These are phyloP conservation scores for Mythimna vitellina DNA, from an alignment of 2,888 invertebrate genomes.

Conservation along the genomic window DNA sequence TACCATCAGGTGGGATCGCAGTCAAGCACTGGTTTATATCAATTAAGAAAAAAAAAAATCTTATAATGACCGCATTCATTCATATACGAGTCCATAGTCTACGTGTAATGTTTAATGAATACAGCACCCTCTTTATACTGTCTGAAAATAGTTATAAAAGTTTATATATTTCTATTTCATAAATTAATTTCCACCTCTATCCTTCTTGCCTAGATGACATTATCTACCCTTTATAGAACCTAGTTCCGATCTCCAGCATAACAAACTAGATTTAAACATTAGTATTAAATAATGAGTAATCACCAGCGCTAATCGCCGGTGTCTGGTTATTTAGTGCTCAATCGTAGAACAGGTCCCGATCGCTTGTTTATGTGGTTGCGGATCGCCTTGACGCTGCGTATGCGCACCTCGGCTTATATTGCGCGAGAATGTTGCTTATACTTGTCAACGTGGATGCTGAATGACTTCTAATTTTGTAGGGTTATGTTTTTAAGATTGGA, in stretches of 20 bases:
- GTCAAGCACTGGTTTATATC: too few relatives aligned
- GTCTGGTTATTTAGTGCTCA: slow-evolving; percentile 49
- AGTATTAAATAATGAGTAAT: slow-evolving; percentile 36
- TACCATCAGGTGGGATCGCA: too few relatives aligned
- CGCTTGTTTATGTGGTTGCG: slow-evolving; percentile 59
- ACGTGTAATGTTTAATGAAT: background rate
- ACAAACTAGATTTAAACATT: background rate
- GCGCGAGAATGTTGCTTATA: slow-evolving; percentile 56
- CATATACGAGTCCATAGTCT: too few relatives aligned
- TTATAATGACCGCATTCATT: too few relatives aligned
- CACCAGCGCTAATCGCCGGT: slow-evolving; percentile 42
- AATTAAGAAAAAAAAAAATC: too few relatives aligned
- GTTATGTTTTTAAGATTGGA: background rate
- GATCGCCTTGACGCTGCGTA: slow-evolving; percentile 66
- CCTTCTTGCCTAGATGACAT: background rate
- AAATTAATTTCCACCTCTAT: background rate
- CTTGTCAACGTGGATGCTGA: slow-evolving; percentile 16
- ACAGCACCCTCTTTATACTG: background rate
- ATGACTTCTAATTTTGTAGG: slow-evolving; percentile 9
- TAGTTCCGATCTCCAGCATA: background rate
- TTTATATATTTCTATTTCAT: background rate
- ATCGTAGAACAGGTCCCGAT: slow-evolving; percentile 53
- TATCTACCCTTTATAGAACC: background rate
- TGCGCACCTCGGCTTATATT: slow-evolving; percentile 45
- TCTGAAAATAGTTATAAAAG: background rate